A percentile compares a stretch with the other conserved stretches of the same genome.
Evolutionary conservation across 2,797 vertebrate genomes (phyloP).

Genomic region (Alca torda): DNA sequence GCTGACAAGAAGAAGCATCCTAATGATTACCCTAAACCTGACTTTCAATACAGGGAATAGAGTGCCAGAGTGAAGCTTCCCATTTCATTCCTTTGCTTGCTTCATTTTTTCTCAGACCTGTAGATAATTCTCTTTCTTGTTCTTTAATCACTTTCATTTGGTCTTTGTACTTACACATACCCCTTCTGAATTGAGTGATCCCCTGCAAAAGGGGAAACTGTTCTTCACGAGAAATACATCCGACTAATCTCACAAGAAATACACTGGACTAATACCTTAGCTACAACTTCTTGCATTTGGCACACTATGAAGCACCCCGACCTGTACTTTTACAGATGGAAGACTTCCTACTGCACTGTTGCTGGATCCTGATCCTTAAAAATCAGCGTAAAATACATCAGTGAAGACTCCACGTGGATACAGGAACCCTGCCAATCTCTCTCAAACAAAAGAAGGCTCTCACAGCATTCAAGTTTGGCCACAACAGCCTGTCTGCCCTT

Average conservation of each 20-base stretch:
- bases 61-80: background rate
- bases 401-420: background rate
- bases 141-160: background rate
- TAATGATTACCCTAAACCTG: background rate
- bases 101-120: background rate
- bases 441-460: background rate
- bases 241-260: background rate
- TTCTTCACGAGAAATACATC: background rate
- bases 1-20: background rate
- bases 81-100: background rate
- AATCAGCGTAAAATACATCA: background rate
- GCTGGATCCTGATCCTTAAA: background rate
- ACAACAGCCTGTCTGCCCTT: background rate
- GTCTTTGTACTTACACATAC: background rate
- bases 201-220: background rate
- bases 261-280: background rate
- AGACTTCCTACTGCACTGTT: background rate
- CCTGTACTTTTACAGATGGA: background rate
- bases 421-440: background rate
- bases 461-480: background rate
- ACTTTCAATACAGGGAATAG: background rate
- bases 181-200: background rate
- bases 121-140: background rate
- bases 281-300: background rate
- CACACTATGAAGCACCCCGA: background rate